Conservation (phyloP, 2,888 invertebrate species). For the Oxystoma pomonae region DNA sequence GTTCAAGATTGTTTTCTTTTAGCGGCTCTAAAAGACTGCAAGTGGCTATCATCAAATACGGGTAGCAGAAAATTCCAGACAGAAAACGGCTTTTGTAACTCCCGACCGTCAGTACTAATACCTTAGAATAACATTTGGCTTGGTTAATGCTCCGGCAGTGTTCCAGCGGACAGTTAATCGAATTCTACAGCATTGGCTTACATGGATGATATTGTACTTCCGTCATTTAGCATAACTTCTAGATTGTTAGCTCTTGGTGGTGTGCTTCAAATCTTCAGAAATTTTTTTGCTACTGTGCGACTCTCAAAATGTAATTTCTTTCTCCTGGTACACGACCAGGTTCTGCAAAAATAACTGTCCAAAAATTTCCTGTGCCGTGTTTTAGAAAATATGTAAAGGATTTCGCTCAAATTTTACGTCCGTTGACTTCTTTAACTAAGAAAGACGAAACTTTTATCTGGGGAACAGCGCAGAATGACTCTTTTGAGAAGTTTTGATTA, state of each 20-base stretch:
- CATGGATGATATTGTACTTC: constrained; percentile 13
- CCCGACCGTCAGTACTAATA: constrained; percentile 13
- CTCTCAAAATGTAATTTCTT: constrained; percentile 23
- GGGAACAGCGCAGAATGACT: constrained; percentile 9
- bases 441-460: constrained; percentile 22
- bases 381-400: constrained; percentile 31
- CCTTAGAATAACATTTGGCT: constrained; percentile 8
- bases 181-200: constrained; percentile 3
- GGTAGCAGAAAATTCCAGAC: too few relatives aligned
- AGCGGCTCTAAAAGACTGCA: too few relatives aligned
- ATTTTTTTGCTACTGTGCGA: constrained; percentile 13
- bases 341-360: constrained; percentile 3
- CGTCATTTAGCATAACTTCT: constrained; percentile 21
- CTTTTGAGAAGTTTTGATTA: too few relatives aligned
- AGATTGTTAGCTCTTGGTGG: constrained; percentile 15
- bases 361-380: constrained; percentile 14
- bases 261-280: constrained; percentile 12
- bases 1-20: too few relatives aligned
- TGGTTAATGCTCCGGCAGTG: constrained; percentile 6
- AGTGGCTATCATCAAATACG: too few relatives aligned
- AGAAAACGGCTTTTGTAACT: too few relatives aligned
- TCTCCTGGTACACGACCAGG: constrained; percentile 5
- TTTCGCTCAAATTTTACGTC: constrained; percentile 28
- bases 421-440: constrained; percentile 27
- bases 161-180: constrained; percentile 1